Evolutionary conservation across 2,888 invertebrate species (phyloP), one percentile per base, ranked within the genome.

Genomic region (Emmelina monodactyla): DNA sequence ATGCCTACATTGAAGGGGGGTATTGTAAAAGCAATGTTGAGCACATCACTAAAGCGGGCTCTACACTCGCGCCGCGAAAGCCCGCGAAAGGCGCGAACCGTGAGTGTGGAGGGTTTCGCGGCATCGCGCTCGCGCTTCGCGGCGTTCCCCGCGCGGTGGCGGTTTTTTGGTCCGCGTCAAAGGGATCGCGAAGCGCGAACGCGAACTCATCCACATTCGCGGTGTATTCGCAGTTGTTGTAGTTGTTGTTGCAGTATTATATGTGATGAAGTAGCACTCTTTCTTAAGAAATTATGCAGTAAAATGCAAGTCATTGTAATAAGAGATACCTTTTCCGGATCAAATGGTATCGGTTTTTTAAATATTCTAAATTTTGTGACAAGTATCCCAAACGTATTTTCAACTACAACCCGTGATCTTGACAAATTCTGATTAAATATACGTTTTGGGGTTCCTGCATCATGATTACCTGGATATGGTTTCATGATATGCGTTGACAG

Each of bases 381-480:
- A 12, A 43, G 22, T 16, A 41, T 41, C 6, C 43, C 43, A 29
- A 29, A 29, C 14, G 40, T 35, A 37, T 34, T 41, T 35, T 37
- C 36, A 14, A 37, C 41, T 14, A 45, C 39, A 14, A 43, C 42
- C 6, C 44, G 33, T 31, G 41, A 9, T 11, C 29, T 29, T 5
- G 29, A 29, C 19, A 46, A 32, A 6, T 4, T 39, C 28, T 42
- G 28, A 35, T 47, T 46, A 37, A 42, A 47, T 29, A 13, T 12
- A 15, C 42, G 34, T 39, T 43, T 37, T 39, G 39, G 37, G 2
- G 37, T 31, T 16, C 40, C 41, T 12, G 12, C 15, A 22, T 41
- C 32, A 33, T 45, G 44, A 30, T 41, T 40, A 29, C 46, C 49
- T 22, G 49, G 38, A 43, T 43, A 47, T 9, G 46, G 45, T 39